Evolutionary conservation across 2,888 invertebrate genomes (phyloP).

Genomic region (Iphiclides podalirius): DNA sequence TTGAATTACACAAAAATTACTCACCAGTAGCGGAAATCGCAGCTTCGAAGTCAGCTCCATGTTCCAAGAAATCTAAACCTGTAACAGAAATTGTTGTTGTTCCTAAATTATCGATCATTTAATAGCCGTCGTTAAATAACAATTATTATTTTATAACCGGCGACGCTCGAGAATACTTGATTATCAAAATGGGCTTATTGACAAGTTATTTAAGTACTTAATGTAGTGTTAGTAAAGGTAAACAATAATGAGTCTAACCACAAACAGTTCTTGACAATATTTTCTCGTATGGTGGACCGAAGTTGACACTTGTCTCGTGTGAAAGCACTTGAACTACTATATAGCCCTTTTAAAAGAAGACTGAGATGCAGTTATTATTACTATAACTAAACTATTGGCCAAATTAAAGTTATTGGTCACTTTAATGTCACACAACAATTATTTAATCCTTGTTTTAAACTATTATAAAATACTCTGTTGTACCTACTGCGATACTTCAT

Average conservation of each 20-base stretch:
- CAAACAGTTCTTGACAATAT: background rate
- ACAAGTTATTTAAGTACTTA: too few species aligned
- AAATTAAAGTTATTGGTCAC: too few species aligned
- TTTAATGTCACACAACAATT: too few species aligned
- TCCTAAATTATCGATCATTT: background rate
- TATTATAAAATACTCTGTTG: too few species aligned
- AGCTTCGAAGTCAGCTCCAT: slow-evolving; percentile 86
- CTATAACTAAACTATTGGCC: too few species aligned
- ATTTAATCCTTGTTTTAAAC: too few species aligned
- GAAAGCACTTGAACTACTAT: too few species aligned
- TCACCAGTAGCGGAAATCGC: slow-evolving; percentile 86
- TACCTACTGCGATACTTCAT: too few species aligned
- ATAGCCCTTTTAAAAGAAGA: too few species aligned
- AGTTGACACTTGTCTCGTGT: too few species aligned
- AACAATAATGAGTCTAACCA: background rate
- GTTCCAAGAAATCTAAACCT: slow-evolving; percentile 87
- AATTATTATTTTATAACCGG: background rate
- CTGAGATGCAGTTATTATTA: too few species aligned
- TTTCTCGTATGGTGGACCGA: background rate
- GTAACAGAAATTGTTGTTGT: slow-evolving; percentile 41
- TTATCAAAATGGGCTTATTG: background rate
- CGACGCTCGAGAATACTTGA: background rate
- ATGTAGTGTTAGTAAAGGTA: background rate
- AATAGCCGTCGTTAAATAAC: background rate
- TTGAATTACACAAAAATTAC: too few species aligned